Conservation (phyloP, 2,113 vertebrate species). For the Corythoichthys haematopterus region DNA sequence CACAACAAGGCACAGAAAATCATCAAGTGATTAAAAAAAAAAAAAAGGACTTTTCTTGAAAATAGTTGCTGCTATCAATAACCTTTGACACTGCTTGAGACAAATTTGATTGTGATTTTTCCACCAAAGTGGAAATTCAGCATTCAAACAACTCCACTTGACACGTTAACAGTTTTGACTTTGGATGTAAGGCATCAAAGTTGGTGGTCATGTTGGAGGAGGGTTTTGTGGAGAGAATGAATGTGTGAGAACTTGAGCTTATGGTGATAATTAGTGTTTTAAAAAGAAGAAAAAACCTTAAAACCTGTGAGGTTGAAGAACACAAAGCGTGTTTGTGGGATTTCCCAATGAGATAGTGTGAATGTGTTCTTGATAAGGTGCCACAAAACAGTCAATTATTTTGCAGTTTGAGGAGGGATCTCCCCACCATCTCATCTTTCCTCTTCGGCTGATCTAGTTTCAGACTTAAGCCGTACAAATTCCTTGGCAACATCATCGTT, state of each 20-base stretch:
- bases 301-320: neutral
- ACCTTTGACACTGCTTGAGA: neutral
- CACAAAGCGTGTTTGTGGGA: neutral
- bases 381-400: slow-evolving; percentile 31
- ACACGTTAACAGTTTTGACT: slow-evolving; percentile 54
- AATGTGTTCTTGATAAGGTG: neutral
- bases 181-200: slow-evolving; percentile 64
- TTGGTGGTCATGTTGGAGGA: slow-evolving; percentile 21
- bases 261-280: neutral
- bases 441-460: slow-evolving; percentile 88
- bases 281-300: neutral
- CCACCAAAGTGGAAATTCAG: slow-evolving; percentile 24
- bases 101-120: slow-evolving; percentile 7
- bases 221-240: slow-evolving; percentile 24
- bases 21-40: slow-evolving; percentile 6
- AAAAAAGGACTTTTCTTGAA: slow-evolving; percentile 5
- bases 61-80: neutral
- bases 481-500: slow-evolving; percentile 95
- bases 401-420: slow-evolving; percentile 20
- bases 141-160: neutral
- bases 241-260: slow-evolving; percentile 5
- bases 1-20: slow-evolving; percentile 45
- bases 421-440: slow-evolving; percentile 75
- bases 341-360: neutral
- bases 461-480: slow-evolving; percentile 94